Base-by-base conservation (phyloP, 2,113 vertebrate species). In the Syngnathus scovelli region DNA sequence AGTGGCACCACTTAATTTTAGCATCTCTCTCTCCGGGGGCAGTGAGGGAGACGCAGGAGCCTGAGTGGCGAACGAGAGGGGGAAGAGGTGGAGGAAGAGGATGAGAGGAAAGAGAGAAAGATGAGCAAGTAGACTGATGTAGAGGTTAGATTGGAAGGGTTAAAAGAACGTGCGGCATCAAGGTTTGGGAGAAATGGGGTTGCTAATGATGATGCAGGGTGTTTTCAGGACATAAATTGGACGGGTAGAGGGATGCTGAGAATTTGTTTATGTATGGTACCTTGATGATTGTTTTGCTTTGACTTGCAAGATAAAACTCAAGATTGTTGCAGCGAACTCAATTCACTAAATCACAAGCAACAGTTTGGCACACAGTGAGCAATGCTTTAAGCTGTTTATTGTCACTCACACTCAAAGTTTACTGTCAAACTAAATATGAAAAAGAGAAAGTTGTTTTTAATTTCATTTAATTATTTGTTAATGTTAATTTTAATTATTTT, bases 1-100 rank as follows among this genome's bases (percentile, higher is more conserved):
- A 95, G 92, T 93, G 95, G 95, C 93, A 94, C 93, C 92, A 93
- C 95, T 96, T 96, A 93, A 97, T 97, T 96, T 96, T 93, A 96
- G 94, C 93, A 93, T 93, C 93, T 93, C 93, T 94, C 93, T 91
- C 89, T 54, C 33, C 21, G 94, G 93, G 92, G 88, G 83, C 82
- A 72, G 77, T 56, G 80, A 78, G 83, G 77, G 85, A 86, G 79
- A 76, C 54, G 71, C 75, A 71, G 76, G 79, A 86, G 84, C 85
- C 81, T 65, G 78, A 72, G 75, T 12, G 5, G 38, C 39, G 60
- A 49, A 41, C 33, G 68, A 43, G 43, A 16, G 19, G 9, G 49
- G 48, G 43, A 6, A 52, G 19, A 51, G 43, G 66, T 60, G 64
- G 52, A 43, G 9, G 52, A 48, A 48, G 38, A 64, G 54, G 62